These are phyloP conservation scores for Steinernema khuongi DNA, from an alignment of 1,140 invertebrate species.

Conservation along the genomic window DNA sequence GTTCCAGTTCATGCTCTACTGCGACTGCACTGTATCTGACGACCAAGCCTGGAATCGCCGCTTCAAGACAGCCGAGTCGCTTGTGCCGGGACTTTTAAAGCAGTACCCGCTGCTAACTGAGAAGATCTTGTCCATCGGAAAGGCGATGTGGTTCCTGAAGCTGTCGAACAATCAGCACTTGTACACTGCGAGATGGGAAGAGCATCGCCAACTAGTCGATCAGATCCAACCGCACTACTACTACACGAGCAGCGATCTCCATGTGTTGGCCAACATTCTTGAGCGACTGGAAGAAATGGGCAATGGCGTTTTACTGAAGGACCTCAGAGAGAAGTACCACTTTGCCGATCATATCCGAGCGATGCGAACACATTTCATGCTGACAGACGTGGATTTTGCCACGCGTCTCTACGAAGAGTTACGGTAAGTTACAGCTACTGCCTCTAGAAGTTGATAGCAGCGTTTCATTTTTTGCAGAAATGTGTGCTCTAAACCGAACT, in stretches of 20 bases:
- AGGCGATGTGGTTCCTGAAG: constrained; percentile 9
- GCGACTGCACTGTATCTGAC: not conserved
- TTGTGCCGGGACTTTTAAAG: not conserved
- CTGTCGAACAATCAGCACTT: not conserved
- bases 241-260: not conserved
- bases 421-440: no score
- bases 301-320: not conserved
- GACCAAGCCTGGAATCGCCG: constrained; percentile 9
- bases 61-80: not conserved
- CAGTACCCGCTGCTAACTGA: not conserved
- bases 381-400: not conserved
- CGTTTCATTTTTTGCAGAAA: not conserved
- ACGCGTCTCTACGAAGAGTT: not conserved
- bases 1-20: constrained; percentile 1
- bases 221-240: not conserved
- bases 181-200: not conserved
- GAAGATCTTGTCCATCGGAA: not conserved
- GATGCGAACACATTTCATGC: not conserved
- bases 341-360: not conserved
- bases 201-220: not conserved
- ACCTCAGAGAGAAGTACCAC: not conserved
- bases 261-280: not conserved
- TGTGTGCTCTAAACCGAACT: not conserved
- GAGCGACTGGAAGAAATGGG: not conserved
- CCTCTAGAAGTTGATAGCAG: no score